Evolutionary conservation across 2,797 vertebrate genomes (phyloP).

Genomic region (Microctenopoma steveboyesi): DNA sequence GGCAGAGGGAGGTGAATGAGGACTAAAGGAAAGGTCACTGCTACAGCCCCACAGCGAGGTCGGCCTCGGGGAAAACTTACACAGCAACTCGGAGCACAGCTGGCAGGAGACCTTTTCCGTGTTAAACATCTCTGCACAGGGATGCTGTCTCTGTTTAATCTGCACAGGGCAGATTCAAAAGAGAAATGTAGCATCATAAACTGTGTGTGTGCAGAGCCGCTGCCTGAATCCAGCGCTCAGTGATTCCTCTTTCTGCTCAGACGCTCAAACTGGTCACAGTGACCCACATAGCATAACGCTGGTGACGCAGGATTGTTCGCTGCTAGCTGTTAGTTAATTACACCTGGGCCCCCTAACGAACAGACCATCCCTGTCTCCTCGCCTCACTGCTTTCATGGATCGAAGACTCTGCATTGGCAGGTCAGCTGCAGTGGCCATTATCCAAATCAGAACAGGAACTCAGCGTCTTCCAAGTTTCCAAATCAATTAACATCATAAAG

Average conservation of each 20-base stretch:
- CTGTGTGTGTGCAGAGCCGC: slow-evolving; percentile 3
- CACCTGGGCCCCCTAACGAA: slow-evolving; percentile 54
- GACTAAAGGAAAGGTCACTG: slow-evolving; percentile 35
- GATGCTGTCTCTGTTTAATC: too few species aligned
- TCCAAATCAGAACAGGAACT: slow-evolving; percentile 13
- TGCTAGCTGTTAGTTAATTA: slow-evolving; percentile 54
- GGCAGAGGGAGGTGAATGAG: slow-evolving; percentile 26
- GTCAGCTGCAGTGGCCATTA: slow-evolving; percentile 1
- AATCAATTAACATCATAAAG: slow-evolving; percentile 6
- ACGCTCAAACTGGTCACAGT: slow-evolving; percentile 60
- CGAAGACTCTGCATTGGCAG: slow-evolving; percentile 7
- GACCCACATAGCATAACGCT: slow-evolving; percentile 65
- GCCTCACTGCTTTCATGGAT: slow-evolving; percentile 16
- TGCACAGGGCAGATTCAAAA: background rate
- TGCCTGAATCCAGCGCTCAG: slow-evolving; percentile 42
- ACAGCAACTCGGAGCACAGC: slow-evolving; percentile 20
- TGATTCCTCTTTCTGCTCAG: slow-evolving; percentile 67
- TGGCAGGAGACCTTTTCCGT: slow-evolving; percentile 42
- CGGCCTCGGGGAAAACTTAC: slow-evolving; percentile 24
- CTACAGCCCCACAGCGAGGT: slow-evolving; percentile 7
- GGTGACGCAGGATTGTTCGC: slow-evolving; percentile 45
- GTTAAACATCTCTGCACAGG: background rate
- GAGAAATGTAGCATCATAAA: background rate
- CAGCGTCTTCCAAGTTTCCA: slow-evolving; percentile 24
- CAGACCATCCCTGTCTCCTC: slow-evolving; percentile 25